These are phyloP conservation scores for Cerastis rubricosa DNA, from an alignment of 2,888 invertebrate genomes.

Conservation along the genomic window DNA sequence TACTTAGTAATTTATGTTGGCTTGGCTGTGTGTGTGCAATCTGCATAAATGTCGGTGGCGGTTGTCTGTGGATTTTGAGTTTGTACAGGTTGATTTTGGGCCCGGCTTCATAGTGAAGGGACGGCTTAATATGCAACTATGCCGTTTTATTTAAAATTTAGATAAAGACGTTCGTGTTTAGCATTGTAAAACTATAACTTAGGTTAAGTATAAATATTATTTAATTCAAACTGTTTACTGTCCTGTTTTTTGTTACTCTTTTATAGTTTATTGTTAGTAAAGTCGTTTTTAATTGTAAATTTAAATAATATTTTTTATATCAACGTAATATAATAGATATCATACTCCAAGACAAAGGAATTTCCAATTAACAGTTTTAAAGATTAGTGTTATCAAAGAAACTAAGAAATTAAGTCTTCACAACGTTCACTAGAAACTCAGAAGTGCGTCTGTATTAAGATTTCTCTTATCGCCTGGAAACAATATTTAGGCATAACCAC, in stretches of 20 bases:
- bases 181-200: neutral
- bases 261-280: neutral
- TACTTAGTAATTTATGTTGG: slow-evolving; percentile 58
- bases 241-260: neutral
- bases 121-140: neutral
- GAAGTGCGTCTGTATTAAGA: slow-evolving; percentile 36
- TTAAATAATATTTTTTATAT: neutral
- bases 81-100: neutral
- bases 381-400: slow-evolving; percentile 51
- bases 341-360: neutral
- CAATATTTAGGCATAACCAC: slow-evolving; percentile 61
- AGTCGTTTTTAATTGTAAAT: neutral
- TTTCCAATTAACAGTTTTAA: slow-evolving; percentile 45
- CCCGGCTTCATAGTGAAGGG: neutral
- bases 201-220: neutral
- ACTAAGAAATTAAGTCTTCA: slow-evolving; percentile 21
- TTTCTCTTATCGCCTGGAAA: slow-evolving; percentile 47
- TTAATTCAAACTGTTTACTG: neutral
- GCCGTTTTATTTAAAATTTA: neutral
- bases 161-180: neutral
- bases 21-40: slow-evolving; percentile 49
- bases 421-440: slow-evolving; percentile 38
- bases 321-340: neutral
- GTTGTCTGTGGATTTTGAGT: slow-evolving; percentile 9
- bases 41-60: slow-evolving; percentile 43